Evolutionary conservation across 1,140 invertebrate species (phyloP), one percentile per base, ranked within the genome.

Genomic region (Cephus cinctus): DNA sequence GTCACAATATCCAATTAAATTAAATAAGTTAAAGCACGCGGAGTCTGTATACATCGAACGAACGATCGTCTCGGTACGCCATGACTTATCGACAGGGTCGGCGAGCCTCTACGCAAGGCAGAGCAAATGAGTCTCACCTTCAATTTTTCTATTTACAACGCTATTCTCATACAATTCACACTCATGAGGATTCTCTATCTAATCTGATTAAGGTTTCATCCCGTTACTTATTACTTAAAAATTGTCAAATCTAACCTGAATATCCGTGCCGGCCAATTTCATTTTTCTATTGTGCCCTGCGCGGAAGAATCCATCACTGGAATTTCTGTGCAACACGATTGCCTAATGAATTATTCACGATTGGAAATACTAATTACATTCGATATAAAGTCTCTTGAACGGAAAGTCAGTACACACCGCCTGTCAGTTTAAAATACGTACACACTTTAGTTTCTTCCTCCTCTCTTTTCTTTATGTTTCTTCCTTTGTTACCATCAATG

Each of bases 341-440:
- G 43, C 45, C 32, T 52, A 46, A 40, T 35, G 47, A 55, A 55
- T 43, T 27, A 43, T 34, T 52, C 36, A 30, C 49, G 8, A 46
- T 43, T 54, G 43, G 20, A 34, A 60, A 32, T 52, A 48, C 50
- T 46, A 25, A 52, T 57, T 57, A 60, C 39, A 59, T 30, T 51
- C 25, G 45, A 43, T 62, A 56, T 49, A 48, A 52, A 43, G 34
- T 56, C 43, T 49, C 38, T 36, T 40, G 32, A 25, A 52, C 47
- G 45, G 23, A 56, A 58, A 56, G 54, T 57, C 48, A 47, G 55
- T 50, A 30, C 36, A 52, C 21, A 12, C 12, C 9, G 1, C 27
- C 41, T 39, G 50, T 32, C 54, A 59, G 48, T 62, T 58, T 49
- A 59, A 62, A 60, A 55, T 60, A 61, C 53, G 48, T 61, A 40